Evolutionary conservation across 23 tunicate genomes (phyloP).

Genomic region (Ascidia mentula): DNA sequence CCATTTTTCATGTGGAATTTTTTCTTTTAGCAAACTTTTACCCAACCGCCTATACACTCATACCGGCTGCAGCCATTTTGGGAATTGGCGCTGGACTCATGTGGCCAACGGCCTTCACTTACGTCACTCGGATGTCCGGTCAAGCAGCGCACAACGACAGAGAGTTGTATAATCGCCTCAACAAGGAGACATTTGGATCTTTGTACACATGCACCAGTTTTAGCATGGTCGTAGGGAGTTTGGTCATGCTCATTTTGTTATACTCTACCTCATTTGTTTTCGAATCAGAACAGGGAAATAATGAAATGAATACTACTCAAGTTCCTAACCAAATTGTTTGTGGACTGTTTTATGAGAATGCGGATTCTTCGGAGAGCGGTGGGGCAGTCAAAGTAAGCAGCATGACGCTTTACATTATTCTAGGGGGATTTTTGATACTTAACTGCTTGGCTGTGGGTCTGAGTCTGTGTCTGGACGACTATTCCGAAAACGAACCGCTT

Average conservation of each 20-base stretch:
- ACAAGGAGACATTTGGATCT: not conserved
- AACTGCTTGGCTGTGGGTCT: not conserved
- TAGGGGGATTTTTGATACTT: not conserved
- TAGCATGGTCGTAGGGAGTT: not conserved
- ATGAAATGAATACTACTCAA: not conserved
- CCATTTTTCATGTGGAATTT: no score
- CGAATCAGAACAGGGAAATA: not conserved
- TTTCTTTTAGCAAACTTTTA: not conserved
- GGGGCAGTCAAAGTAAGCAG: not conserved
- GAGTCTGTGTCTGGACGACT: not conserved
- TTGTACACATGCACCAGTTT: not conserved
- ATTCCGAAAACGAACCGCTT: not conserved
- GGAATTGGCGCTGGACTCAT: not conserved
- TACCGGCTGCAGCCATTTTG: not conserved
- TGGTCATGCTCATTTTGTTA: not conserved
- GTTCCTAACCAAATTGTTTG: not conserved
- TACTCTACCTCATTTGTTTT: not conserved
- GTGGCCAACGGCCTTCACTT: not conserved
- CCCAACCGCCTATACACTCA: not conserved
- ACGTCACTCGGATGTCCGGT: constrained; percentile 7
- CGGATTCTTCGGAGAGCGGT: not conserved
- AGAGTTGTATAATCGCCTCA: not conserved
- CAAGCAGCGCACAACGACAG: not conserved
- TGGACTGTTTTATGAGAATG: not conserved
- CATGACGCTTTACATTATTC: not conserved